Evolutionary conservation across 1,140 invertebrate species (phyloP).

Genomic region (Camponotus pennsylvanicus): DNA sequence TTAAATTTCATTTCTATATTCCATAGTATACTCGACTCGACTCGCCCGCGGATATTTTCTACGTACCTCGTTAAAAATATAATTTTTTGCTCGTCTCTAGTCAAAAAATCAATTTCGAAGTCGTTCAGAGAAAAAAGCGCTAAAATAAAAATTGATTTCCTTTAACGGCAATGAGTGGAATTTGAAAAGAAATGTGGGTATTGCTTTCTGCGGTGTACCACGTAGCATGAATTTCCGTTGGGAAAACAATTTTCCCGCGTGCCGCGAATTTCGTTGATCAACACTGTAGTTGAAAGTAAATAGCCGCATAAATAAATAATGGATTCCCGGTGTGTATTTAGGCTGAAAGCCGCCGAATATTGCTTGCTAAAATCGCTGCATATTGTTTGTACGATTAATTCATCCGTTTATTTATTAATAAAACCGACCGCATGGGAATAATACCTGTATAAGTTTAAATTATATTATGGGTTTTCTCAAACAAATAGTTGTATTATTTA

Average conservation of each 20-base stretch:
- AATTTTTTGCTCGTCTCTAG: slow-evolving; percentile 1
- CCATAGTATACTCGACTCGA: background rate
- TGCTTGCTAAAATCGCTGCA: background rate
- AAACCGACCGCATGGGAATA: background rate
- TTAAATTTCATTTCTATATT: slow-evolving; percentile 44
- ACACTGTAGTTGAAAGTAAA: slow-evolving; percentile 15
- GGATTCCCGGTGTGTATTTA: slow-evolving; percentile 2
- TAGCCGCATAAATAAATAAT: slow-evolving; percentile 5
- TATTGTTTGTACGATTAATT: slow-evolving; percentile 14
- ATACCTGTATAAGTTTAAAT: background rate
- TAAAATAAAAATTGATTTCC: background rate
- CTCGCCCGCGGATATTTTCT: slow-evolving; percentile 8
- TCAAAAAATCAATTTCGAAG: background rate
- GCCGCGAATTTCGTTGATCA: slow-evolving; percentile 21
- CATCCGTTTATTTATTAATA: slow-evolving; percentile 3
- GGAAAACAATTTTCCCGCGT: background rate
- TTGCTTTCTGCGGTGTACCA: background rate
- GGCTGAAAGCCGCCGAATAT: background rate
- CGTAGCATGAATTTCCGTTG: slow-evolving; percentile 16
- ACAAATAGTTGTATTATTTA: background rate
- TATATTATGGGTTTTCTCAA: background rate
- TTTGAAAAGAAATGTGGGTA: background rate
- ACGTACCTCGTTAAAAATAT: slow-evolving; percentile 4
- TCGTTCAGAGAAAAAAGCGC: background rate
- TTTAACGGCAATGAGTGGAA: background rate